Conservation (phyloP, 2,797 vertebrate genomes). For the Sebastes cheni region DNA sequence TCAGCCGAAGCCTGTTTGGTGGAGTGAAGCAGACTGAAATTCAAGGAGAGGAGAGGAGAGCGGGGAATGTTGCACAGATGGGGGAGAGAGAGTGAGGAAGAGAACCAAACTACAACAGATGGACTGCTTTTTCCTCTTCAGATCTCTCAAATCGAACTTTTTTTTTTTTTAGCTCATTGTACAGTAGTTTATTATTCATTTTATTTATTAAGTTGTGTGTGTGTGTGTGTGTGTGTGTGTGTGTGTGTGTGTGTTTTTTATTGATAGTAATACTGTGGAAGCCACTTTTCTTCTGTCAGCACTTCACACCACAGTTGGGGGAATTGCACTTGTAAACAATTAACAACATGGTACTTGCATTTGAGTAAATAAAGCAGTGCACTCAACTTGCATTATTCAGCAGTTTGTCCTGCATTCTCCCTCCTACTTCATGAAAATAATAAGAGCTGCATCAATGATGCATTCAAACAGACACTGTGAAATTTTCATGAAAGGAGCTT, state of each 20-base stretch:
- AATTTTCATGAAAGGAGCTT: slow-evolving; percentile 13
- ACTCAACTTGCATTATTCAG: slow-evolving; percentile 56
- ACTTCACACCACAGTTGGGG: slow-evolving; percentile 15
- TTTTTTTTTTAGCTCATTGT: slow-evolving; percentile 24
- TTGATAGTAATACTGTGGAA: slow-evolving; percentile 20
- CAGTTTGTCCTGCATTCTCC: slow-evolving; percentile 38
- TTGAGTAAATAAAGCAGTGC: slow-evolving; percentile 64
- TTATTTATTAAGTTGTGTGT: slow-evolving; percentile 52
- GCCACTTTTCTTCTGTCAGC: slow-evolving; percentile 5
- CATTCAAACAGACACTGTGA: slow-evolving; percentile 19
- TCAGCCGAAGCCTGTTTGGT: slow-evolving; percentile 29
- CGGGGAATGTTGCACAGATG: slow-evolving; percentile 13
- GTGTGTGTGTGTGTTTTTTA: not conserved
- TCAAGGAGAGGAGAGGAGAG: slow-evolving; percentile 29
- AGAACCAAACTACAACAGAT: slow-evolving; percentile 19
- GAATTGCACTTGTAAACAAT: slow-evolving; percentile 60
- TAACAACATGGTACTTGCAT: slow-evolving; percentile 48
- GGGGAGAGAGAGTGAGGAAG: slow-evolving; percentile 33
- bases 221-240: not conserved
- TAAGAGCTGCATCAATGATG: slow-evolving; percentile 47
- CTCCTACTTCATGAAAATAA: slow-evolving; percentile 27
- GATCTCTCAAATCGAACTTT: slow-evolving; percentile 12
- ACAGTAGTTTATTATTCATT: slow-evolving; percentile 32
- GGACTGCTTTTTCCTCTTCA: slow-evolving; percentile 22
- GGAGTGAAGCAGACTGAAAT: slow-evolving; percentile 36